Conservation (phyloP, 2,797 vertebrate genomes). For the Vireo griseus region DNA sequence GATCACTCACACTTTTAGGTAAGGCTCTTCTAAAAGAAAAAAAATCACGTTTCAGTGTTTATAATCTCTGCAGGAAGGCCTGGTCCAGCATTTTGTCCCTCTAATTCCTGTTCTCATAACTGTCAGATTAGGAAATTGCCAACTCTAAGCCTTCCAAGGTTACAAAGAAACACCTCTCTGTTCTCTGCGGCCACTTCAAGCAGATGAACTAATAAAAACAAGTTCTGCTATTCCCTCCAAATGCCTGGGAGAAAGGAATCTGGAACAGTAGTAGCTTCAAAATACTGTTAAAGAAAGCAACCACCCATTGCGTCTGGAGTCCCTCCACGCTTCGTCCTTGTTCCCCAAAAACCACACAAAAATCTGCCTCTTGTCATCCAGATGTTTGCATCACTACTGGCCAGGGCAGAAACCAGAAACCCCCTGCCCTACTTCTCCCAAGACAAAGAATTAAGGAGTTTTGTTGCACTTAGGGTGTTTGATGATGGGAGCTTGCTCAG, state of each 20-base stretch:
- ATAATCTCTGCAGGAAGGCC: constrained; percentile 35
- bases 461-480: not conserved
- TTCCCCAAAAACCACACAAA: not conserved
- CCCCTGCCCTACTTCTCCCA: not conserved
- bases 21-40: constrained; percentile 1
- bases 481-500: not conserved
- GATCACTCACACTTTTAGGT: constrained; percentile 25
- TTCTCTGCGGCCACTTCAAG: constrained; percentile 15
- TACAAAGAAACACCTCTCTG: constrained; percentile 47
- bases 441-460: not conserved
- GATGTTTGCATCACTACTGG: not conserved
- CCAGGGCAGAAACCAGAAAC: not conserved
- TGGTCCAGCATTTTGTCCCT: not conserved
- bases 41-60: not conserved
- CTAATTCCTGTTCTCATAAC: constrained; percentile 54
- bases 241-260: constrained; percentile 34
- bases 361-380: not conserved
- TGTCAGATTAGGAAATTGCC: constrained; percentile 58
- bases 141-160: constrained; percentile 2
- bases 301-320: constrained; percentile 26
- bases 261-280: constrained; percentile 44
- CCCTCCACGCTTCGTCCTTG: not conserved
- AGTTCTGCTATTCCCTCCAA: constrained; percentile 10
- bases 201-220: constrained; percentile 57
- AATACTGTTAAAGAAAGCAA: constrained; percentile 17